Evolutionary conservation across 1,140 invertebrate species (phyloP).

Genomic region (Sitobion miscanthi): DNA sequence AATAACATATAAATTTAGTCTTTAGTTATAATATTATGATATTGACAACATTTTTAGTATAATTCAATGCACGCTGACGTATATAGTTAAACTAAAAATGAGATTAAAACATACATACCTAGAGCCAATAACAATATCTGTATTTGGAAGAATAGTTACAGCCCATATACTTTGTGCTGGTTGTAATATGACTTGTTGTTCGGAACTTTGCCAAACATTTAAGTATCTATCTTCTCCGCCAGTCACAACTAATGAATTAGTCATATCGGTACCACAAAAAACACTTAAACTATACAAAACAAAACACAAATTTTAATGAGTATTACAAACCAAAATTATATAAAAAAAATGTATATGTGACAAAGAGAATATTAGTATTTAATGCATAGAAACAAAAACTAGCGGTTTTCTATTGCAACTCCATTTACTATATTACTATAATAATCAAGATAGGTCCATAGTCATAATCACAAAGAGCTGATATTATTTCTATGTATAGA

Average conservation of each 20-base stretch:
- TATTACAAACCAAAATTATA: neutral
- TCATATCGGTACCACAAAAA: conserved; percentile 42
- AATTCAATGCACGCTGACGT: neutral
- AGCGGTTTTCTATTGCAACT: too few species aligned
- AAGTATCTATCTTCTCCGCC: conserved; percentile 89
- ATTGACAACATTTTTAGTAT: neutral
- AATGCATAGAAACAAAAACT: too few species aligned
- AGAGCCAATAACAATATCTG: conserved; percentile 87
- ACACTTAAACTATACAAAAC: conserved; percentile 57
- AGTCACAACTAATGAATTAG: conserved; percentile 67
- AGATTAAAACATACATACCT: conserved; percentile 64
- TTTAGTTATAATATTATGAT: too few species aligned
- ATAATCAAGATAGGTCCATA: too few species aligned
- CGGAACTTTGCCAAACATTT: conserved; percentile 78
- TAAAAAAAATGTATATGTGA: neutral
- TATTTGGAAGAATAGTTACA: conserved; percentile 79
- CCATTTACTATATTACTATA: too few species aligned
- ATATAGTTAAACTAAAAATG: neutral
- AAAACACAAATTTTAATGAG: neutral
- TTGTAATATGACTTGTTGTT: conserved; percentile 76
- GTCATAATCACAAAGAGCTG: too few species aligned
- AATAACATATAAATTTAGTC: too few species aligned
- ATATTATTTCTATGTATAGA: too few species aligned
- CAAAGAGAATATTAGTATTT: neutral
- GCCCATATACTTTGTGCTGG: conserved; percentile 91